Evolutionary conservation across 2,113 vertebrate genomes (phyloP).

Genomic region (Indri indri): DNA sequence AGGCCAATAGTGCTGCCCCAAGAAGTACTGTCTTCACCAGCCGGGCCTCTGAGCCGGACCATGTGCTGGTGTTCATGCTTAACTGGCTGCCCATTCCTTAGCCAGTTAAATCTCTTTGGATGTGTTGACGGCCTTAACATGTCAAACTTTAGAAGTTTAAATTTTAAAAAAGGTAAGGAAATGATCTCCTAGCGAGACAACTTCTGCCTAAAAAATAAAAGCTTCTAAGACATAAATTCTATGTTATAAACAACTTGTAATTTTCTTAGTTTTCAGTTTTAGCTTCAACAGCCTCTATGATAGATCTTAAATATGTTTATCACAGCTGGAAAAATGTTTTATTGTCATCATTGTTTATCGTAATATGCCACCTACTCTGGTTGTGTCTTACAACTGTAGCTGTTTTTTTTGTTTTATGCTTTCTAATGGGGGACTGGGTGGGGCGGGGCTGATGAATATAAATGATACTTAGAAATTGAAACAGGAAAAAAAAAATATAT

Average conservation of each 20-base stretch:
- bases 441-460: not conserved
- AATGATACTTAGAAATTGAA: conserved; percentile 40
- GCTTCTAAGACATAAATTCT: conserved; percentile 75
- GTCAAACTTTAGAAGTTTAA: conserved; percentile 49
- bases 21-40: not conserved
- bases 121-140: conserved; percentile 59
- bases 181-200: conserved; percentile 75
- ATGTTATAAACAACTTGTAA: conserved; percentile 80
- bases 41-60: conserved; percentile 3
- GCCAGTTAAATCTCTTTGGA: conserved; percentile 72
- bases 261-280: conserved; percentile 76
- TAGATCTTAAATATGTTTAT: conserved; percentile 75
- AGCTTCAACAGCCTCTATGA: conserved; percentile 67
- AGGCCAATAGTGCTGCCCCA: conserved; percentile 8
- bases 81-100: conserved; percentile 31
- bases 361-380: conserved; percentile 66
- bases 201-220: conserved; percentile 66
- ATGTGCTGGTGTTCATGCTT: conserved; percentile 49
- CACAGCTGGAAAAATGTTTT: conserved; percentile 72
- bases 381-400: not conserved
- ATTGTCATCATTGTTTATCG: conserved; percentile 65
- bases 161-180: conserved; percentile 70
- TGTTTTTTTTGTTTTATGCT: conserved; percentile 28
- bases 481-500: not conserved
- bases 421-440: not conserved